A percentile compares a stretch with the other conserved stretches of the same genome.
Conservation (phyloP, 1,140 invertebrate genomes). For the Harlomillsia oculata region DNA sequence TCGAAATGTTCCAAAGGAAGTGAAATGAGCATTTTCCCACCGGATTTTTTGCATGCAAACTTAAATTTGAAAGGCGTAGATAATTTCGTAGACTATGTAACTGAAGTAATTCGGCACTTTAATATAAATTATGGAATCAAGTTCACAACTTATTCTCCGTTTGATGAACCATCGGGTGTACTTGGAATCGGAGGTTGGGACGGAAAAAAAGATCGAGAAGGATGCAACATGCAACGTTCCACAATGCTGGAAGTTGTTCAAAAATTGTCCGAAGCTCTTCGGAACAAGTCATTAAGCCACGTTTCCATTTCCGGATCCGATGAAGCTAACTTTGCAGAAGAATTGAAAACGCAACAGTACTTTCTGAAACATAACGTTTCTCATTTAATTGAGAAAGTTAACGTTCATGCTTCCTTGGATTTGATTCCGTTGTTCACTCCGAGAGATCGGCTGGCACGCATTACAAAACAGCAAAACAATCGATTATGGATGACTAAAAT, state of each 20-base stretch:
- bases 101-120: constrained; percentile 15
- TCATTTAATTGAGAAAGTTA: constrained; percentile 19
- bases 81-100: constrained; percentile 15
- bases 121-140: constrained; percentile 7
- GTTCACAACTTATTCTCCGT: constrained; percentile 11
- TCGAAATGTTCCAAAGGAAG: constrained; percentile 22
- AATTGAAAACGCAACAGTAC: constrained; percentile 1
- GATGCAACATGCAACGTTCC: constrained; percentile 11
- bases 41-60: constrained; percentile 12
- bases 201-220: constrained; percentile 6
- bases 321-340: constrained; percentile 25
- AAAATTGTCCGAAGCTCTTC: neutral
- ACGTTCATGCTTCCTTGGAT: constrained; percentile 21
- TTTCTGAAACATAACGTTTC: constrained; percentile 14
- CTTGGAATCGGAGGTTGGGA: constrained; percentile 10
- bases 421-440: neutral
- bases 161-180: constrained; percentile 17
- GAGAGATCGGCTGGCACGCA: constrained; percentile 2
- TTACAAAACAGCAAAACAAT: constrained; percentile 6
- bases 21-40: neutral
- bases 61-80: constrained; percentile 5
- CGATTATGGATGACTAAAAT: constrained; percentile 29
- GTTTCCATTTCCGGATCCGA: constrained; percentile 7
- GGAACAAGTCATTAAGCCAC: neutral
- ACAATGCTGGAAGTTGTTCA: constrained; percentile 10